phyloP scores from a whole-genome alignment of 2,888 invertebrate species.

The Metellina segmentata region DNA sequence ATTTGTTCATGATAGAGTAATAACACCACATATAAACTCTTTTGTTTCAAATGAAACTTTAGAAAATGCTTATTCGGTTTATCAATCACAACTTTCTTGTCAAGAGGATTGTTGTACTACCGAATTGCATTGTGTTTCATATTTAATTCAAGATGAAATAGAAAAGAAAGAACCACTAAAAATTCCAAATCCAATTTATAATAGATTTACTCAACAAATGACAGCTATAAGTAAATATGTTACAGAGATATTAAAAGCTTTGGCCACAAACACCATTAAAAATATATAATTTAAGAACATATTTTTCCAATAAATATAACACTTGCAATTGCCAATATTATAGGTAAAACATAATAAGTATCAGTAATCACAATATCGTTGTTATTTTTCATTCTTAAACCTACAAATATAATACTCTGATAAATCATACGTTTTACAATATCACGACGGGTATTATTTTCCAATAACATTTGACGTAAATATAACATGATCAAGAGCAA shows the following conservation, averaged over 20 bases:
- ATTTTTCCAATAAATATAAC: no score
- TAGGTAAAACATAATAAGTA: no score
- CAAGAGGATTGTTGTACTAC: not conserved
- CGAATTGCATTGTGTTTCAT: conserved; percentile 17
- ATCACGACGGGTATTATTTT: no score
- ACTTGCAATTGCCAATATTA: no score
- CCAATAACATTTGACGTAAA: no score
- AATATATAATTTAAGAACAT: not conserved
- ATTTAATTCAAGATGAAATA: conserved; percentile 39
- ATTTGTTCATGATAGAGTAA: conserved; percentile 15
- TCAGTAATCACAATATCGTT: no score
- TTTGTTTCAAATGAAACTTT: not conserved
- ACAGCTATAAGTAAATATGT: conserved; percentile 42
- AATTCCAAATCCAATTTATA: conserved; percentile 49
- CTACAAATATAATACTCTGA: no score
- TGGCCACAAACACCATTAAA: not conserved
- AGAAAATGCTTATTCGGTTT: not conserved
- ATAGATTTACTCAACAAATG: conserved; percentile 44
- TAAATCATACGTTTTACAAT: no score
- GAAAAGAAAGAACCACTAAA: conserved; percentile 23
- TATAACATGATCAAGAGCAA: no score
- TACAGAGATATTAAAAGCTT: not conserved
- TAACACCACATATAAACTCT: not conserved
- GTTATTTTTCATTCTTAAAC: no score
- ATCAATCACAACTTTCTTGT: not conserved